A percentile compares a stretch with the other conserved stretches of the same genome.
Conservation (phyloP, 2,797 vertebrate genomes). For the Eulemur mongoz region DNA sequence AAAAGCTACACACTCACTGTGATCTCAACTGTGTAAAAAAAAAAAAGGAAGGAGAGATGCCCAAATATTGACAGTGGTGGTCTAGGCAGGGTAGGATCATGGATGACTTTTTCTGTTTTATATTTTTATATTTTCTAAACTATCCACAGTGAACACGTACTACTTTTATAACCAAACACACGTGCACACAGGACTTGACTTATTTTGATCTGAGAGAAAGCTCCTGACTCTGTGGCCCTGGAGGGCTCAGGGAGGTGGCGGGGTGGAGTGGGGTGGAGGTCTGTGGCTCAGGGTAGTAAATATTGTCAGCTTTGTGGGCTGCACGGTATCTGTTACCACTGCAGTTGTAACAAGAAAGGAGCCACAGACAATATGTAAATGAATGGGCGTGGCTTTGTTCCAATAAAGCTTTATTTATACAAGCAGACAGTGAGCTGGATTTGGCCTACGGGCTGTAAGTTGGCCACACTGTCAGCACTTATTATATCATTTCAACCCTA, state of each 20-base stretch:
- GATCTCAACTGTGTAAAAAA: too few species aligned
- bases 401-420: slow-evolving; percentile 17
- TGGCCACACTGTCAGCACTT: background rate
- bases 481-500: background rate
- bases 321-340: fast-evolving
- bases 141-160: background rate
- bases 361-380: background rate
- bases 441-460: background rate
- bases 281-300: background rate
- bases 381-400: background rate
- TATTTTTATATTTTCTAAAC: background rate
- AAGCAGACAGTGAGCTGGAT: background rate
- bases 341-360: background rate
- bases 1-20: background rate
- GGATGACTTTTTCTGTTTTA: background rate
- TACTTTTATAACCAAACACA: background rate
- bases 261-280: background rate
- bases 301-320: background rate
- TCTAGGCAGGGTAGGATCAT: background rate
- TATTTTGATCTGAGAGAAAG: background rate
- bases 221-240: fast-evolving
- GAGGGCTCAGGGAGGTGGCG: background rate
- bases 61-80: background rate
- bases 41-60: background rate
- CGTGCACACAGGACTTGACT: background rate